Percentiles rank a stretch among this genome's conserved stretches.
Evolutionary conservation across 2,888 invertebrate genomes (phyloP).

Genomic region (Chrysotoxum bicinctum): DNA sequence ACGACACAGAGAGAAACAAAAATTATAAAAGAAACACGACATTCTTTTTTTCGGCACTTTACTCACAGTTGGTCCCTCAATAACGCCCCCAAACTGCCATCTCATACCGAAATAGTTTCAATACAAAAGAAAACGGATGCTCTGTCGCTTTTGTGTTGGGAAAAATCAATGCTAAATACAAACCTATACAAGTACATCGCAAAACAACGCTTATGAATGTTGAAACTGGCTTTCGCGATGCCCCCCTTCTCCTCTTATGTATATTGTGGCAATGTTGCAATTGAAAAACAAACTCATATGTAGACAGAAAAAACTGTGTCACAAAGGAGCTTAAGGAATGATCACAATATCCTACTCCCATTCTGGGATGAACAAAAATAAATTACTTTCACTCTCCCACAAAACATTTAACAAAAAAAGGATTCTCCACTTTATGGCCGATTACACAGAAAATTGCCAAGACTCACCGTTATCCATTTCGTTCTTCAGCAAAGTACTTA

Average conservation of each 20-base stretch:
- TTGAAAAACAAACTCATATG: neutral
- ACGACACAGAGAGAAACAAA: constrained; percentile 3
- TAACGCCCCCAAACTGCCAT: neutral
- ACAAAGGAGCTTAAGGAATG: constrained; percentile 14
- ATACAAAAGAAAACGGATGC: constrained; percentile 23
- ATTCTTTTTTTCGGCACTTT: constrained; percentile 44
- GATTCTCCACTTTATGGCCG: constrained; percentile 41
- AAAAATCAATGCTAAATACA: constrained; percentile 61
- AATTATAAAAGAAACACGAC: constrained; percentile 25
- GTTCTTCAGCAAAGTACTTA: constrained; percentile 22
- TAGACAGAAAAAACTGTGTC: constrained; percentile 51
- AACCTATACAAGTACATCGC: neutral
- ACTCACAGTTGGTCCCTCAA: constrained; percentile 8
- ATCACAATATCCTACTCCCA: neutral
- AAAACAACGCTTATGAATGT: constrained; percentile 37
- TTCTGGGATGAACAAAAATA: neutral
- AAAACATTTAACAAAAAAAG: neutral
- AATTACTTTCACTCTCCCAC: constrained; percentile 32
- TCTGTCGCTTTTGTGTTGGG: constrained; percentile 36
- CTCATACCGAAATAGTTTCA: neutral
- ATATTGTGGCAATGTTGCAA: neutral
- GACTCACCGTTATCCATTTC: constrained; percentile 70
- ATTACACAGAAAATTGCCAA: constrained; percentile 37
- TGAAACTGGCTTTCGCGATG: neutral
- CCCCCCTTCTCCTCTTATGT: too few relatives aligned